Evolutionary conservation across 2,113 vertebrate genomes (phyloP).

Genomic region (Brachyistius frenatus): DNA sequence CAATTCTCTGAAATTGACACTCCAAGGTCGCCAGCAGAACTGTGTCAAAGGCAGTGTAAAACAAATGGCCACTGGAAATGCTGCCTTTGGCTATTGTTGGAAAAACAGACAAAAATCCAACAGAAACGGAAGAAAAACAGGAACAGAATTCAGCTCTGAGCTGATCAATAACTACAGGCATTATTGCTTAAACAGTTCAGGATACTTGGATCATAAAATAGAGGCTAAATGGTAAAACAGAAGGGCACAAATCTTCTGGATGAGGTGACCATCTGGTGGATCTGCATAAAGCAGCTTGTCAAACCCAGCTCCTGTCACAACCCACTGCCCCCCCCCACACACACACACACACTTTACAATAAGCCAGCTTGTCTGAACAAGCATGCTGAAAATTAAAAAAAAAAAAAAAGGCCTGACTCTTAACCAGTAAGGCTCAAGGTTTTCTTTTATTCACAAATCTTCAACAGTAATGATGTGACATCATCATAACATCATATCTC

Average conservation of each 20-base stretch:
- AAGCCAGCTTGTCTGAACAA: background rate
- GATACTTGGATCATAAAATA: background rate
- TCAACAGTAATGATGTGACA: background rate
- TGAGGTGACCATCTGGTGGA: conserved; percentile 21
- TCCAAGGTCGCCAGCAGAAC: background rate
- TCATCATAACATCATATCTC: background rate
- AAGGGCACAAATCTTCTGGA: background rate
- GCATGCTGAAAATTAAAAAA: background rate
- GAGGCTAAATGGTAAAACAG: background rate
- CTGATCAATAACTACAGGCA: no score
- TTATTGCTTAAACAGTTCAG: no score
- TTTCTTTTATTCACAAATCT: background rate
- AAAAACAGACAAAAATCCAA: background rate
- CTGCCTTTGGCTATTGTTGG: background rate
- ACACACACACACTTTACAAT: background rate
- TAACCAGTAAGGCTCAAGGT: background rate
- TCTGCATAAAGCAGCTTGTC: conserved; percentile 21
- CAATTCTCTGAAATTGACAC: conserved; percentile 11
- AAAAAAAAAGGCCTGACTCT: background rate
- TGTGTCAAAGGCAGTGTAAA: background rate
- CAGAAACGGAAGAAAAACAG: background rate
- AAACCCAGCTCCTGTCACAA: background rate
- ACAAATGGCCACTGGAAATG: background rate
- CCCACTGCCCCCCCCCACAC: background rate
- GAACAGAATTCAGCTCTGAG: no score